phyloP scores from a whole-genome alignment of 2,113 vertebrate genomes.

The Corapipo altera region DNA sequence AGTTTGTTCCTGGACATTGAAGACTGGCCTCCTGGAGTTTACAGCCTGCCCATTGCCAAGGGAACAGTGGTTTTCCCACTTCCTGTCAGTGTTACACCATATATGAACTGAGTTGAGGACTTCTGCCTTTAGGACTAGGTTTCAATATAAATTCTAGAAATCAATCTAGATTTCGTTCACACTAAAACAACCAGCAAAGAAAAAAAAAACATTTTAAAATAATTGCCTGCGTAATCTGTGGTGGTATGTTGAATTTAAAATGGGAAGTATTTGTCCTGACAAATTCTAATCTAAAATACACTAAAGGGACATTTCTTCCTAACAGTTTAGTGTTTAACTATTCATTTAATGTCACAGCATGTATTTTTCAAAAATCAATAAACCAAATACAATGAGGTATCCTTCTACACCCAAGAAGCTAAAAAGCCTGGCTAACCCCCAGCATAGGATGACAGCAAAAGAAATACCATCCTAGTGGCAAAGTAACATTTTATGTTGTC shows the following conservation, averaged over 20 bases:
- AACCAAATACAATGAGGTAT: neutral
- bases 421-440: neutral
- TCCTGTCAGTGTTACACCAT: neutral
- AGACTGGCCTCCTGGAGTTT: neutral
- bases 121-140: neutral
- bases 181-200: neutral
- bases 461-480: neutral
- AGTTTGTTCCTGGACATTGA: neutral
- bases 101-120: neutral
- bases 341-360: neutral
- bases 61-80: rapidly evolving
- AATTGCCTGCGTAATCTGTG: neutral
- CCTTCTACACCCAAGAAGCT: neutral
- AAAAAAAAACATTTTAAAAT: neutral
- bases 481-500: conserved; percentile 1
- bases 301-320: neutral
- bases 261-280: neutral
- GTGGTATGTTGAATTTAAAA: neutral
- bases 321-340: neutral
- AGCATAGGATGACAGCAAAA: neutral
- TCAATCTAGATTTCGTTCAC: neutral
- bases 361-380: conserved; percentile 44
- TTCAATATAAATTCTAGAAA: too few species aligned
- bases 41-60: neutral
- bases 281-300: neutral